Conservation (phyloP, 2,797 vertebrate species). For the Cuculus canorus region DNA sequence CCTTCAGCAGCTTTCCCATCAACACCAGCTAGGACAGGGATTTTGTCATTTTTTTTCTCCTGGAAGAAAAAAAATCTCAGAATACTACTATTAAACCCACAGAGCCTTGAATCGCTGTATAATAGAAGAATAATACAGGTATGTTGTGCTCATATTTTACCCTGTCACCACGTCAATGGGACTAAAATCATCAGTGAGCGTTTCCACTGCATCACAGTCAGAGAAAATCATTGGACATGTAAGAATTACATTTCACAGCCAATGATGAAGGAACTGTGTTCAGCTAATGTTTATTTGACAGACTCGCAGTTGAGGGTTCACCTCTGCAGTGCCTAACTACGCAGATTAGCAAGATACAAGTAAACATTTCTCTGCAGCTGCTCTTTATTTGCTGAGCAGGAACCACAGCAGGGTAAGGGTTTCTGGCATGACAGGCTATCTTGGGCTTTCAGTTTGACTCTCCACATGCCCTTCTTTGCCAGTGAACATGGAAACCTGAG, state of each 20-base stretch:
- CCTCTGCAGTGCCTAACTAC: not conserved
- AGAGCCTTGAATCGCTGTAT: not conserved
- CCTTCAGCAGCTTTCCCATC: not conserved
- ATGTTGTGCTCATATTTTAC: not conserved
- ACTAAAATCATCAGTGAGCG: not conserved
- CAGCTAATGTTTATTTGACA: not conserved
- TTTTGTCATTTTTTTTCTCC: not conserved
- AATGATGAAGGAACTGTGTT: not conserved
- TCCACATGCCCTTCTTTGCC: not conserved
- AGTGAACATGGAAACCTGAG: fast-evolving
- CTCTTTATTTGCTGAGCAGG: not conserved
- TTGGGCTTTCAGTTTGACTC: fast-evolving
- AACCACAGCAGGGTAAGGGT: not conserved
- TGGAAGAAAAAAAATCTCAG: not conserved
- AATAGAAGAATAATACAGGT: not conserved
- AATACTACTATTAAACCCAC: not conserved
- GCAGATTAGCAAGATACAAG: not conserved
- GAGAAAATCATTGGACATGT: not conserved
- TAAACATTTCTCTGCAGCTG: not conserved
- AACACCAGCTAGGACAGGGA: not conserved
- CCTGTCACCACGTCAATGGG: fast-evolving
- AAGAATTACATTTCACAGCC: not conserved
- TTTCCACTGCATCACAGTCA: not conserved
- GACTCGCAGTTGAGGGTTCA: not conserved
- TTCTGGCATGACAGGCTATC: not conserved